Evolutionary conservation across 2,797 vertebrate species (phyloP), one percentile per base, ranked within the genome.

Genomic region (Picus viridis): DNA sequence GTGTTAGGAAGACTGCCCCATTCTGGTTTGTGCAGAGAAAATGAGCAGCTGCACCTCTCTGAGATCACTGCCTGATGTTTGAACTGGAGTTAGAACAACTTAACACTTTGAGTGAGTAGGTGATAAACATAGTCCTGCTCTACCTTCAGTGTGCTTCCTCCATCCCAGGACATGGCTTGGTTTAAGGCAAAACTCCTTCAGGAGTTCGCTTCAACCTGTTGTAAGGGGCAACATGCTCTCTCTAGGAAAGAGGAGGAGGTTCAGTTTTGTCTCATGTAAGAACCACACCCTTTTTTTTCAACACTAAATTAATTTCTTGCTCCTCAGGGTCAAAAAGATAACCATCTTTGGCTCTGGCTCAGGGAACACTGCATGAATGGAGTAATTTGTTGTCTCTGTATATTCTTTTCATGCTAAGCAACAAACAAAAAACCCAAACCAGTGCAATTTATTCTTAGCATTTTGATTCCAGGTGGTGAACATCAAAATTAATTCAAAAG

Each of bases 31-130:
- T 7, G 1, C 24, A 45, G 58, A 67, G 61, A 22, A 23, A 7
- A 5, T 0, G 1, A 56, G 57, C 15, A 7, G 65, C 8, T 32
- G 30, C 41, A 22, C 1, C 0, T 32, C 32, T 73, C 49, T 9
- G 9, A 4, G 24, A 13, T 78, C 6, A 0, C n/a, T 58, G 47
- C 12, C 72, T 23, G 59, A 2, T 30, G 26, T 1, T 22, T 61
- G 41, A 45, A 2, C 27, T n/a, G 41, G 30, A 65, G 5, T 45
- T 26, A 19, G 30, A 45, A 29, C 1, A 2, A 6, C 10, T 11
- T 3, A 10, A n/a, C 10, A 4, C 54, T 49, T 2, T 34, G 29
- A 22, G 41, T 2, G 36, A 43, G 56, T 4, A 11, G 7, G 11
- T 34, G 67, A 11, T 16, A 24, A 45, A 18, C 4, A 1, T 4